Conservation (phyloP, 2,888 invertebrate species). For the Entomobrya proxima region DNA sequence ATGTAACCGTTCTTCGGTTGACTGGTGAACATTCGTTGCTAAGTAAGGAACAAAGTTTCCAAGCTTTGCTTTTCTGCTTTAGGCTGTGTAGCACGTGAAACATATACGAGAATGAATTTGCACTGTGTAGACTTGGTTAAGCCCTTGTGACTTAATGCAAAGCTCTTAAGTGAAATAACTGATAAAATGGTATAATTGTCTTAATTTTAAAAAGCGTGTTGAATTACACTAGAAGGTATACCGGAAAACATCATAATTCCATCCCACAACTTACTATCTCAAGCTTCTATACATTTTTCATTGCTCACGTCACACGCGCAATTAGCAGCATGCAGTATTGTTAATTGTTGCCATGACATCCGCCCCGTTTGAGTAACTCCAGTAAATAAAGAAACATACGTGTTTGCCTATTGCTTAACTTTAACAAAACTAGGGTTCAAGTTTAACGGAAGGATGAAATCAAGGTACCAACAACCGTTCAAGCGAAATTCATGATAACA, state of each 20-base stretch:
- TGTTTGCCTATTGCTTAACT: background rate
- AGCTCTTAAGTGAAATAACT: background rate
- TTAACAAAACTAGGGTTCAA: background rate
- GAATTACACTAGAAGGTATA: background rate
- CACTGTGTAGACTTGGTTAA: no score
- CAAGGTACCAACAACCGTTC: background rate
- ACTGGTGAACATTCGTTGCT: constrained; percentile 44
- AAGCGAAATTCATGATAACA: no score
- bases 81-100: no score
- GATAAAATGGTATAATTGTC: background rate
- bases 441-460: background rate
- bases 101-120: no score
- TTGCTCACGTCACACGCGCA: background rate
- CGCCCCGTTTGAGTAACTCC: background rate
- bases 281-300: background rate
- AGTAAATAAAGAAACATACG: background rate
- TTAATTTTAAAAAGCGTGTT: background rate
- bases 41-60: background rate
- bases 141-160: no score
- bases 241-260: constrained; percentile 11
- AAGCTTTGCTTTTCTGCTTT: background rate
- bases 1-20: constrained; percentile 61
- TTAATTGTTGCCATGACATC: background rate
- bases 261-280: background rate
- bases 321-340: constrained; percentile 9